A percentile compares a stretch with the other conserved stretches of the same genome.
phyloP scores from a whole-genome alignment of 64 coral and sea anemone genomes.

The Dendronephthya gigantea region DNA sequence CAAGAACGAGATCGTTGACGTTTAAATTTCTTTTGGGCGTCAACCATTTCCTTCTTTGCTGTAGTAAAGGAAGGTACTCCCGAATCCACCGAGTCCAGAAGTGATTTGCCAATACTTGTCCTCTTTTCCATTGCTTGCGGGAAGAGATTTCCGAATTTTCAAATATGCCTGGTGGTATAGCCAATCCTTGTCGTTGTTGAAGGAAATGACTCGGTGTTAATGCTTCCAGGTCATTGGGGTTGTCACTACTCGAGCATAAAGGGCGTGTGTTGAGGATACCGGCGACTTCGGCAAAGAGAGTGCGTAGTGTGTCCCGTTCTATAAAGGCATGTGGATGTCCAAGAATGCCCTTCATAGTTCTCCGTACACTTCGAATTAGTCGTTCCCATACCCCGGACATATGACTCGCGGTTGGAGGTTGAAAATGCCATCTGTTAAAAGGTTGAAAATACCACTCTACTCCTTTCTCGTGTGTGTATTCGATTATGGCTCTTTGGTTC shows the following conservation, averaged over 20 bases:
- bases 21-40: not conserved
- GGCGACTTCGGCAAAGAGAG: not conserved
- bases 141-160: not conserved
- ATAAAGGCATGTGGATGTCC: not conserved
- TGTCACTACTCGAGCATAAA: not conserved
- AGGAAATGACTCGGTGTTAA: not conserved
- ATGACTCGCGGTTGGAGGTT: not conserved
- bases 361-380: not conserved
- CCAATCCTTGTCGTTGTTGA: not conserved
- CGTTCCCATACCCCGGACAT: not conserved
- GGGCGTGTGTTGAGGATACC: not conserved
- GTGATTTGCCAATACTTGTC: too few species aligned
- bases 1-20: conserved; percentile 17
- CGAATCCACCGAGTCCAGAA: too few species aligned
- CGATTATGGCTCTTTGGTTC: not conserved
- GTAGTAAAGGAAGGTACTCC: not conserved
- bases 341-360: not conserved
- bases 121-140: not conserved
- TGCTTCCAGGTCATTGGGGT: not conserved
- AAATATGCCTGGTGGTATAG: not conserved
- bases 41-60: conserved; percentile 28
- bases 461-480: not conserved
- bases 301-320: not conserved
- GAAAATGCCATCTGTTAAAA: not conserved
- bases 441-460: not conserved